Percentiles rank a stretch among this genome's conserved stretches.
phyloP scores from a whole-genome alignment of 37 sponge, comb jelly and placozoan genomes.

The Bolinopsis microptera region DNA sequence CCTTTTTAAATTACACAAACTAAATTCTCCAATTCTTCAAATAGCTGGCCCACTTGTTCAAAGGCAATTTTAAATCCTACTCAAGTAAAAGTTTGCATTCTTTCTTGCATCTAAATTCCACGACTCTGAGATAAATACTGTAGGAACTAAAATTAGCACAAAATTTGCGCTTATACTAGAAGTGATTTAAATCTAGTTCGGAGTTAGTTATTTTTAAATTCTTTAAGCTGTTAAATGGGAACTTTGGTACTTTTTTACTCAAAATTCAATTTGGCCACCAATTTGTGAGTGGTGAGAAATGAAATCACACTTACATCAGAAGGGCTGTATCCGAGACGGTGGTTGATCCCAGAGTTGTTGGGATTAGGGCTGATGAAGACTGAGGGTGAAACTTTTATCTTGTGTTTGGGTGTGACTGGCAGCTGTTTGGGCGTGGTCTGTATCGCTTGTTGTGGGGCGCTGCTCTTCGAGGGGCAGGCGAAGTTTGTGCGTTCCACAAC shows the following conservation, averaged over 20 bases:
- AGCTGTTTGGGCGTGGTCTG: constrained; percentile 22
- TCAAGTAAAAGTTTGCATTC: too few relatives aligned
- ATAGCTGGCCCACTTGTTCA: neutral
- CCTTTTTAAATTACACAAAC: too few relatives aligned
- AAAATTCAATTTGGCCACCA: too few relatives aligned
- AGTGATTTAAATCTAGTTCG: neutral
- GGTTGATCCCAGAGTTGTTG: neutral
- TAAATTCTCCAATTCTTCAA: neutral
- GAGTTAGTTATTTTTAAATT: too few relatives aligned
- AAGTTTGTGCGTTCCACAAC: neutral
- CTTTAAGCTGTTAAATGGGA: too few relatives aligned
- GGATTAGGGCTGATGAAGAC: constrained; percentile 61
- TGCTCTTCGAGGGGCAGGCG: neutral
- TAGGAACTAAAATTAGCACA: too few relatives aligned
- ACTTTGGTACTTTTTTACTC: too few relatives aligned
- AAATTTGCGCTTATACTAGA: neutral
- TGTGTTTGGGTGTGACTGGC: constrained; percentile 34
- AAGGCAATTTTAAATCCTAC: too few relatives aligned
- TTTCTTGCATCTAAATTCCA: too few relatives aligned
- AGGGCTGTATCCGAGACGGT: constrained; percentile 51
- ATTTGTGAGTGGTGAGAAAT: too few relatives aligned
- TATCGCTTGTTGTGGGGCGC: neutral
- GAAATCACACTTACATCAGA: constrained; percentile 24
- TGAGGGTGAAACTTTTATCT: constrained; percentile 57
- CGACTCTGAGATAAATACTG: too few relatives aligned